These are phyloP conservation scores for Drosophila quadrilineata DNA, from an alignment of 1,140 invertebrate genomes.

Conservation along the genomic window DNA sequence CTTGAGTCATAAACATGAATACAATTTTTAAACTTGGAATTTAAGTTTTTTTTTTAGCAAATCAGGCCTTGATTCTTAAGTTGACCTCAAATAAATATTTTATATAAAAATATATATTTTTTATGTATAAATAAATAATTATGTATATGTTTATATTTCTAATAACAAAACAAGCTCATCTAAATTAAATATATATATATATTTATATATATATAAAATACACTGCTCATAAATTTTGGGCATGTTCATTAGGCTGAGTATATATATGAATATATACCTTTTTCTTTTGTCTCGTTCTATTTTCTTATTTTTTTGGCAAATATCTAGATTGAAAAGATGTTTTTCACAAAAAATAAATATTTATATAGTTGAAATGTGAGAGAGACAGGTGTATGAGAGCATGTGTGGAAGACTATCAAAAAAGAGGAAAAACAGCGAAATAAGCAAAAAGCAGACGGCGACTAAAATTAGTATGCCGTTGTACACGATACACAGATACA, in stretches of 20 bases:
- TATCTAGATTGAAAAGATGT: constrained; percentile 42
- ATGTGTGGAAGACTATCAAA: constrained; percentile 30
- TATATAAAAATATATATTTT: too few relatives aligned
- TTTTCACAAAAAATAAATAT: constrained; percentile 55
- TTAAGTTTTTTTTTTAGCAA: too few relatives aligned
- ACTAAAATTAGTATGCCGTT: constrained; percentile 64
- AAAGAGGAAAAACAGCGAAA: constrained; percentile 60
- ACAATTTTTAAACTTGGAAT: too few relatives aligned
- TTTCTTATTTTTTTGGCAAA: constrained; percentile 5
- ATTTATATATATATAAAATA: too few relatives aligned
- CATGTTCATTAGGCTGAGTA: constrained; percentile 28
- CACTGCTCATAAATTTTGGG: constrained; percentile 66
- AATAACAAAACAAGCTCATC: too few relatives aligned
- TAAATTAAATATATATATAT: too few relatives aligned
- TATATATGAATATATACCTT: not conserved
- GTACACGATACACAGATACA: not conserved
- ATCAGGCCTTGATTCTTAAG: too few relatives aligned
- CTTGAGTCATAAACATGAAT: too few relatives aligned
- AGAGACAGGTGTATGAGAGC: constrained; percentile 26
- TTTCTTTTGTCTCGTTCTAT: constrained; percentile 3
- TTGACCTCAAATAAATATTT: too few relatives aligned
- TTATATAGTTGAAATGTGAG: constrained; percentile 11
- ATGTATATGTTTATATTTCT: too few relatives aligned
- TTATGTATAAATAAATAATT: too few relatives aligned
- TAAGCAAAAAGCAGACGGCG: constrained; percentile 22